Evolutionary conservation across 2,888 invertebrate genomes (phyloP).

Genomic region (Xestoiulus laeticollis): DNA sequence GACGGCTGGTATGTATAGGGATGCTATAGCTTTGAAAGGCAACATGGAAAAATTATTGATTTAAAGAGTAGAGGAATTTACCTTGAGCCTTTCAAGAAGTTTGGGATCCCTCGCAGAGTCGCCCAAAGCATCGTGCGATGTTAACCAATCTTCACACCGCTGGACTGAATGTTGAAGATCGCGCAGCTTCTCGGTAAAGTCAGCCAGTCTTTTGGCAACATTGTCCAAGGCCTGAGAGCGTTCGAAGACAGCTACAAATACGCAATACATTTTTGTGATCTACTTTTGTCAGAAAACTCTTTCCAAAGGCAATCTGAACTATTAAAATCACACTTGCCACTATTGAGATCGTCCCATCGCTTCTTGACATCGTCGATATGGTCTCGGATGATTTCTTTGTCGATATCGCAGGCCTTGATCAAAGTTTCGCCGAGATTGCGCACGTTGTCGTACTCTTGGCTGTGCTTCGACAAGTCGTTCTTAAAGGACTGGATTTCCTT

Average conservation of each 20-base stretch:
- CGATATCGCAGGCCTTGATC: slow-evolving; percentile 86
- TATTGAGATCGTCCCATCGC: slow-evolving; percentile 90
- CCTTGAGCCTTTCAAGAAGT: slow-evolving; percentile 83
- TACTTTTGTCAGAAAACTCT: not conserved
- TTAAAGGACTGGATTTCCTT: slow-evolving; percentile 86
- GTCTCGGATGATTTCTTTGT: slow-evolving; percentile 86
- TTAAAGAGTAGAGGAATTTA: slow-evolving; percentile 59
- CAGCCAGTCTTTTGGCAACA: slow-evolving; percentile 74
- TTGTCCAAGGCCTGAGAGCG: slow-evolving; percentile 84
- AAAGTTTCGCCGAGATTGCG: slow-evolving; percentile 87
- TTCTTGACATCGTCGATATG: slow-evolving; percentile 83
- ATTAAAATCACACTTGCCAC: slow-evolving; percentile 65
- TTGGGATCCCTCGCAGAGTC: slow-evolving; percentile 82
- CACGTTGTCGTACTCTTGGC: slow-evolving; percentile 91
- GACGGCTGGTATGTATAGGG: no score
- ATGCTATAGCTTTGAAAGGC: no score
- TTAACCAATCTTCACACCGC: slow-evolving; percentile 86
- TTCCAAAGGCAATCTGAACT: not conserved
- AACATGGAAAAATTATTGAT: no score
- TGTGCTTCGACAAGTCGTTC: slow-evolving; percentile 92
- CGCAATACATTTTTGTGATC: not conserved
- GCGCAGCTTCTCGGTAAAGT: slow-evolving; percentile 84
- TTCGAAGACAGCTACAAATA: slow-evolving; percentile 70
- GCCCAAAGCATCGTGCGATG: slow-evolving; percentile 77
- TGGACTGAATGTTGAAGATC: slow-evolving; percentile 86